Base-by-base conservation (phyloP, 2,888 invertebrate species). In the Leucania comma region DNA sequence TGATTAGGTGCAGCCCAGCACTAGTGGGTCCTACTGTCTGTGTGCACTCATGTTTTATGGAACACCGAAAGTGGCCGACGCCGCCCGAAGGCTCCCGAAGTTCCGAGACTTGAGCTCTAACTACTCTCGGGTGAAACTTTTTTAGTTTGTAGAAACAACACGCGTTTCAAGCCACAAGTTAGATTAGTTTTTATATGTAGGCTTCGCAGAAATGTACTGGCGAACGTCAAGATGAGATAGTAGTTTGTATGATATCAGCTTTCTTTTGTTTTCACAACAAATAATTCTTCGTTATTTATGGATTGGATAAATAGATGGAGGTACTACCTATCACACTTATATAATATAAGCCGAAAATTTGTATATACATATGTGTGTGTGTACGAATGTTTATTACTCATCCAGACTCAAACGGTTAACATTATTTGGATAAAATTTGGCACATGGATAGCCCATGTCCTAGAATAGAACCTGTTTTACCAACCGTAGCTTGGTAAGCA, bases 11-110 rank as follows among this genome's bases (percentile, higher is more conserved):
- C 56, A 42, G 66, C 57, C 51, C 67, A 57, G 61, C 38, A 61
- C 64, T 60, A 63, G 46, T 57, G 62, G 60, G 20, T 54, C 62
- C 54, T 38, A 71, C 81, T 51, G 77, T 71, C 32, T 24, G 58
- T 68, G 62, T 80, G 77, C 77, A 80, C 68, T 83, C 72, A 68
- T 81, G 84, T 76, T 73, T 73, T 80, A 83, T 75, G 75, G 62
- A 81, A 61, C 53, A 51, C 60, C 56, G 68, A 77, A 65, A 63
- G 63, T 68, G 62, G 54, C 59, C 70, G 63, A 83, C 46, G 14
- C n/a, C 26, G 50, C 46, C 81, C 77, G 66, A 73, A 75, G 63
- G 32, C 38, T n/a, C 29, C 68, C 75, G 68, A 71, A 71, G 68
- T 63, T 51, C 61, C 56, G 24, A 69, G 67, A 68, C 71, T 81